These are phyloP conservation scores for Acleris emargana DNA, from an alignment of 2,888 invertebrate species.

Conservation along the genomic window DNA sequence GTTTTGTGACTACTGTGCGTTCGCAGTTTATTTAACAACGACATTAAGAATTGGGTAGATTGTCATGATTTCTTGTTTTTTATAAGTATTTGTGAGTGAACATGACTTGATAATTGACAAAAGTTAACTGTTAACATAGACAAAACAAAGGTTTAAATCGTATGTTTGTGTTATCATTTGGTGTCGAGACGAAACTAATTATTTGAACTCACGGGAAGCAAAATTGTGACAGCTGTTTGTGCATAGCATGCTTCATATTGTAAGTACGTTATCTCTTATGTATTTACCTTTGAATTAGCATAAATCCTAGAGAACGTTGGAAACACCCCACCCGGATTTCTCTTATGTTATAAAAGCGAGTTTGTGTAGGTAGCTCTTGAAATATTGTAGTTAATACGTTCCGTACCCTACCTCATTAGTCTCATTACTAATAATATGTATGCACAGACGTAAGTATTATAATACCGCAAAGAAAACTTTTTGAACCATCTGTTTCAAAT, in stretches of 20 bases:
- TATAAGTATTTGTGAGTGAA: conserved; percentile 27
- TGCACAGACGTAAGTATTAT: background rate
- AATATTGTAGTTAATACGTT: too few relatives aligned
- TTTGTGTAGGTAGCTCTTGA: background rate
- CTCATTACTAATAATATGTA: background rate
- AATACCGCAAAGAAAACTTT: too few relatives aligned
- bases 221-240: conserved; percentile 69
- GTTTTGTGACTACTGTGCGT: conserved; percentile 75
- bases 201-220: conserved; percentile 52
- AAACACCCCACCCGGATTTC: conserved; percentile 25
- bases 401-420: too few relatives aligned
- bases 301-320: conserved; percentile 27
- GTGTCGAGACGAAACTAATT: conserved; percentile 57
- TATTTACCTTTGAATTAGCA: conserved; percentile 9
- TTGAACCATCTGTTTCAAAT: too few relatives aligned
- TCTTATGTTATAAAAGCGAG: conserved; percentile 5
- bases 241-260: conserved; percentile 79
- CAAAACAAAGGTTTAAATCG: conserved; percentile 52
- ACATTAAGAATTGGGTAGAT: conserved; percentile 37
- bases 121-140: conserved; percentile 42
- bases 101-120: conserved; percentile 14
- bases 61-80: conserved; percentile 36
- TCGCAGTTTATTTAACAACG: conserved; percentile 61
- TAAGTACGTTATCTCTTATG: conserved; percentile 58
- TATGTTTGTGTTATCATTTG: conserved; percentile 71